These are phyloP conservation scores for Nipponia nippon DNA, from an alignment of 2,113 vertebrate species.

Conservation along the genomic window DNA sequence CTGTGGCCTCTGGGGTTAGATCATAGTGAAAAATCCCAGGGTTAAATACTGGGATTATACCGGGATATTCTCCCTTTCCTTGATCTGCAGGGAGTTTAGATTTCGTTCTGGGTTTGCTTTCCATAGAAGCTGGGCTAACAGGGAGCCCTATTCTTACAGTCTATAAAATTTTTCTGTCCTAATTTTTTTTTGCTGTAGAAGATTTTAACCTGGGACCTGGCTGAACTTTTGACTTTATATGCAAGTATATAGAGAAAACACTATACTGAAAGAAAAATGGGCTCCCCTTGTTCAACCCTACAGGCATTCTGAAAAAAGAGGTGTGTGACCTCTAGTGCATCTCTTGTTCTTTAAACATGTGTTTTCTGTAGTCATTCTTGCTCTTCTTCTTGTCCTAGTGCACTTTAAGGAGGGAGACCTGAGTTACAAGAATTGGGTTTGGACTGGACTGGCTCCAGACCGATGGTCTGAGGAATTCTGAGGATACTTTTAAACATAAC, in stretches of 20 bases:
- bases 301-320: background rate
- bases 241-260: background rate
- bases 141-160: background rate
- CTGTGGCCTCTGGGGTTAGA: background rate
- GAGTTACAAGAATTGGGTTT: background rate
- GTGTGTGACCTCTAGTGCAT: background rate
- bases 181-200: background rate
- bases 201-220: background rate
- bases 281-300: background rate
- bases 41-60: background rate
- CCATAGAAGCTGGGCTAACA: background rate
- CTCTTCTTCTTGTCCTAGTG: background rate
- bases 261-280: background rate
- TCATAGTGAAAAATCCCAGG: background rate
- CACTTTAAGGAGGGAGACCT: background rate
- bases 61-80: background rate
- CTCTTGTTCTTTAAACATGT: background rate
- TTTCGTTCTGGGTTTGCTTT: background rate
- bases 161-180: background rate
- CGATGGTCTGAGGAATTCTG: background rate
- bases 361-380: background rate
- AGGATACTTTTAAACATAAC: background rate
- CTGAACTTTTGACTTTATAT: background rate
- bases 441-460: background rate
- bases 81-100: background rate